These are phyloP conservation scores for Thamnophis elegans DNA, from an alignment of 2,797 vertebrate genomes.

Conservation along the genomic window DNA sequence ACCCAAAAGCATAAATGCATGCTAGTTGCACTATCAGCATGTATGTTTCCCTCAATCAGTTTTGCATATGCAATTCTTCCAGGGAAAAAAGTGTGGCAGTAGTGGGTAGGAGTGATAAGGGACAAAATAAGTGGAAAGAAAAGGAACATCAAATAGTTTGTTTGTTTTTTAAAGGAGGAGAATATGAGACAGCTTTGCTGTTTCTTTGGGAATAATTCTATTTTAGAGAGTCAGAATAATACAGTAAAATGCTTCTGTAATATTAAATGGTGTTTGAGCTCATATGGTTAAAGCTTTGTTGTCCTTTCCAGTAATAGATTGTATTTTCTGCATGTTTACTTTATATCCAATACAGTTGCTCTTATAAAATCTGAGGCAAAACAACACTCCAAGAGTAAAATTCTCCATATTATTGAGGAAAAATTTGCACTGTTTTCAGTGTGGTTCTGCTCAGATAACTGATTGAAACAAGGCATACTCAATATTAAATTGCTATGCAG, in stretches of 20 bases:
- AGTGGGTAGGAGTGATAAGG: background rate
- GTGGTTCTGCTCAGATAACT: background rate
- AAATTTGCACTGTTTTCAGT: background rate
- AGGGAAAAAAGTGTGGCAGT: background rate
- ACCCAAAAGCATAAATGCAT: background rate
- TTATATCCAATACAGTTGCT: background rate
- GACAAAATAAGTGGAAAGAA: background rate
- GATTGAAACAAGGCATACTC: background rate
- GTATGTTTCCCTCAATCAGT: background rate
- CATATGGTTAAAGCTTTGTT: background rate
- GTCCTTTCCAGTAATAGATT: background rate
- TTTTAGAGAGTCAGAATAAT: background rate
- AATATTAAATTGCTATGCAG: background rate
- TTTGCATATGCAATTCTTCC: background rate
- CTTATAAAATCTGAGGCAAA: background rate
- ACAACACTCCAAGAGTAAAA: background rate
- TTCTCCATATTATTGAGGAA: background rate
- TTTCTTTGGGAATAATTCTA: background rate
- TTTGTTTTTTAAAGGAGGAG: background rate
- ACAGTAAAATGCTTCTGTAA: background rate
- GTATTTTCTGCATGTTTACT: background rate
- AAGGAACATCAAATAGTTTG: background rate
- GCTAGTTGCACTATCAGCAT: background rate
- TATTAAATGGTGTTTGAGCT: background rate
- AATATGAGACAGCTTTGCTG: background rate